Evolutionary conservation across 2,113 vertebrate species (phyloP).

Genomic region (Puma concolor): DNA sequence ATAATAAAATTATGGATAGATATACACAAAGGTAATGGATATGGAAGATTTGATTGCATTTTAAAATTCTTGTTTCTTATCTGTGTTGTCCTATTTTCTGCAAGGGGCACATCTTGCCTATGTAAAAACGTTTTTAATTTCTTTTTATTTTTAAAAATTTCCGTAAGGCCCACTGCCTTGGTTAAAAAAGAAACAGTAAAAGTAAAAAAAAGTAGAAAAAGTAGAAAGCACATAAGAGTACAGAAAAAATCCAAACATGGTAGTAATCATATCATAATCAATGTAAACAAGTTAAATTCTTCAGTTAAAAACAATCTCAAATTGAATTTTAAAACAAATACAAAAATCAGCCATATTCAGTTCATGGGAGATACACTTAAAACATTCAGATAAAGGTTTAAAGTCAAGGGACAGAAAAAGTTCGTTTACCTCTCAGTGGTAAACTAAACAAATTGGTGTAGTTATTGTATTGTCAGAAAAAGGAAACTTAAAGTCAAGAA

Average conservation of each 20-base stretch:
- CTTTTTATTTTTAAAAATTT: neutral
- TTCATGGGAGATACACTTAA: neutral
- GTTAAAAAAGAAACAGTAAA: neutral
- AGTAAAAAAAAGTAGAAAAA: neutral
- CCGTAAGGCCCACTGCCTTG: neutral
- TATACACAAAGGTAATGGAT: neutral
- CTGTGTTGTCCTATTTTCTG: conserved; percentile 4
- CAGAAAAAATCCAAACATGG: conserved; percentile 2
- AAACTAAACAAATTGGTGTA: neutral
- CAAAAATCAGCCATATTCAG: neutral
- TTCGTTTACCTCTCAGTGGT: neutral
- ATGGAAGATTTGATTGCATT: neutral
- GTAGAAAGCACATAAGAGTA: neutral
- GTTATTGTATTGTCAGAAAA: conserved; percentile 40
- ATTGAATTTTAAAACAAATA: neutral
- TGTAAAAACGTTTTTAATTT: neutral
- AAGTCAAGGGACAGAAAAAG: neutral
- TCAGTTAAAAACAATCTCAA: neutral
- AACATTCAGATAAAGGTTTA: neutral
- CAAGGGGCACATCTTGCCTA: neutral
- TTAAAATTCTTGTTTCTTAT: neutral
- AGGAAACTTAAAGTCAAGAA: neutral
- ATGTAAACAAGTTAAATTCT: neutral
- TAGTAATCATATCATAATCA: neutral
- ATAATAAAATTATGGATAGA: neutral